Evolutionary conservation across 2,113 vertebrate genomes (phyloP).

Genomic region (Odobenus rosmarus): DNA sequence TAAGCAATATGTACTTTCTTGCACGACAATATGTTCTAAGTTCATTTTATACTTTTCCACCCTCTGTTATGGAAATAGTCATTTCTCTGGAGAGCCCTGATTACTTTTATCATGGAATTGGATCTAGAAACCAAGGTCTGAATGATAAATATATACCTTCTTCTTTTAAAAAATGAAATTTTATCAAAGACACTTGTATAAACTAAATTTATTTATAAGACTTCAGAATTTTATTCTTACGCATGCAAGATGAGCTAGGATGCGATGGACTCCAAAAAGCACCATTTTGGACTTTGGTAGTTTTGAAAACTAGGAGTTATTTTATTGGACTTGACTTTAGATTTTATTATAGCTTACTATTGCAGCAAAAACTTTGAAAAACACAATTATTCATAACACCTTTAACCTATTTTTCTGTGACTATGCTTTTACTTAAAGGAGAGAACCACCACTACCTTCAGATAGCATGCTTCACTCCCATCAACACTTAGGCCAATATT

Average conservation of each 20-base stretch:
- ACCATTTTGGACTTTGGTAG: background rate
- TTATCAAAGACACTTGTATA: background rate
- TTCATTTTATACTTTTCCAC: background rate
- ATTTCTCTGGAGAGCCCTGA: background rate
- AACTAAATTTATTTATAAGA: background rate
- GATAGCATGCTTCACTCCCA: background rate
- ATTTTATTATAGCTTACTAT: background rate
- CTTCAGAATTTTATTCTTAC: background rate
- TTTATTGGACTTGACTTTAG: background rate
- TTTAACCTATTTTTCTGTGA: background rate
- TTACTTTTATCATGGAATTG: background rate
- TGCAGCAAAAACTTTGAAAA: background rate
- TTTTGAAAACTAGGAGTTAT: background rate
- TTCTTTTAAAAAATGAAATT: constrained; percentile 13
- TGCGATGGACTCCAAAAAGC: background rate
- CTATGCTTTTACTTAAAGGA: background rate
- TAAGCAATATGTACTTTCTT: background rate
- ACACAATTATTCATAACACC: background rate
- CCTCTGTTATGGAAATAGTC: background rate
- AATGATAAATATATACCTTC: background rate
- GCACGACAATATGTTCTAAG: background rate
- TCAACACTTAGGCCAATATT: background rate
- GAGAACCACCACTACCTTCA: background rate
- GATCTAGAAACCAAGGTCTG: background rate
- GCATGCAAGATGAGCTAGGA: background rate